These are phyloP conservation scores for Lagocephalus sceleratus DNA, from an alignment of 2,797 vertebrate species.

Conservation along the genomic window DNA sequence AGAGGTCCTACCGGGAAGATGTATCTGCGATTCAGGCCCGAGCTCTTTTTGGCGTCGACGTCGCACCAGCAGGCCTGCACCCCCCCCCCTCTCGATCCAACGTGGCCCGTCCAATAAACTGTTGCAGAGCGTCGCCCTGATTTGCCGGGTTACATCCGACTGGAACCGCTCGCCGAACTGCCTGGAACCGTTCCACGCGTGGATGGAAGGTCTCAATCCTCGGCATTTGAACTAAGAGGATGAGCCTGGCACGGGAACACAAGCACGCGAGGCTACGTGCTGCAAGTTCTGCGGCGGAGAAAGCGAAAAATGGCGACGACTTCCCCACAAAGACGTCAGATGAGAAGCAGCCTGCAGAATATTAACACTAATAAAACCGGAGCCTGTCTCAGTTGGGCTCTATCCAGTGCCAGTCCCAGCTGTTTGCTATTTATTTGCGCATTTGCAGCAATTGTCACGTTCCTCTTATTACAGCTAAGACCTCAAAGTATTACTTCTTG, in stretches of 20 bases:
- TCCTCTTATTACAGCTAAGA: constrained; percentile 55
- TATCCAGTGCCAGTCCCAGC: constrained; percentile 49
- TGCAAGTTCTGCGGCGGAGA: constrained; percentile 14
- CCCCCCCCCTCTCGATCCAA: constrained; percentile 44
- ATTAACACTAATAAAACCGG: constrained; percentile 43
- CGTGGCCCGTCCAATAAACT: constrained; percentile 60
- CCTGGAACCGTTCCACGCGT: constrained; percentile 20
- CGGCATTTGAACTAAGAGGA: constrained; percentile 35
- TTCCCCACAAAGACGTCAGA: constrained; percentile 18
- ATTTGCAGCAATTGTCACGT: constrained; percentile 64
- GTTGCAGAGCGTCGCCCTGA: constrained; percentile 49
- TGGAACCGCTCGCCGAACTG: constrained; percentile 29
- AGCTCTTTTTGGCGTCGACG: constrained; percentile 61
- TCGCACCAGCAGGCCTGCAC: constrained; percentile 39
- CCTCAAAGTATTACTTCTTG: constrained; percentile 31
- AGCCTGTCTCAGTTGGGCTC: constrained; percentile 36
- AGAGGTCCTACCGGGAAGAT: constrained; percentile 31
- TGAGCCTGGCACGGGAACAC: constrained; percentile 33
- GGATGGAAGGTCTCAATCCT: constrained; percentile 40
- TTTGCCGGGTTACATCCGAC: constrained; percentile 37
- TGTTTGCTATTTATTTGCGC: constrained; percentile 69
- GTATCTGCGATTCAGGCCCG: constrained; percentile 33
- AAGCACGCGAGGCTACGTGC: constrained; percentile 13
- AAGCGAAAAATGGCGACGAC: constrained; percentile 19
- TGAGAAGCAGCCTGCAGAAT: constrained; percentile 39